Percentiles rank a stretch among this genome's conserved stretches.
Evolutionary conservation across 1,140 invertebrate species (phyloP).

Genomic region (Ctenoplectra terminalis): DNA sequence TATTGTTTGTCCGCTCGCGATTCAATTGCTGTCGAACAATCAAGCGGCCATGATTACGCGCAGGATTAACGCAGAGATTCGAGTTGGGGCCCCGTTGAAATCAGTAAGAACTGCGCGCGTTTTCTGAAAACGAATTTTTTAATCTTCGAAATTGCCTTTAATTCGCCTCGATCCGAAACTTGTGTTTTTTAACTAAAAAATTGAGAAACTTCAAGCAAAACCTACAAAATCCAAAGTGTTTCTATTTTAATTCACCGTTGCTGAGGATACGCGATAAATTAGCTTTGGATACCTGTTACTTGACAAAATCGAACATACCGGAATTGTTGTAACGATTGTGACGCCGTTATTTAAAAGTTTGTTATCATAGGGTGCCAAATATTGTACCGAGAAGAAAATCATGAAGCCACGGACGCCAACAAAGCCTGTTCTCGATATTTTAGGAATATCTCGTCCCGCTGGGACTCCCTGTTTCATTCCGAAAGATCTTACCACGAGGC

Average conservation of each 20-base stretch:
- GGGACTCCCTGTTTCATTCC: slow-evolving; percentile 56
- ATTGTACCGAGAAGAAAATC: neutral
- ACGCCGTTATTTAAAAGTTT: neutral
- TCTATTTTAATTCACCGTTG: neutral
- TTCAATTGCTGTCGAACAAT: slow-evolving; percentile 34
- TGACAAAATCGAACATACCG: too few relatives aligned
- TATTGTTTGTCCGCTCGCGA: slow-evolving; percentile 10
- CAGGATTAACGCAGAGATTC: neutral
- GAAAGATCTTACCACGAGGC: slow-evolving; percentile 54
- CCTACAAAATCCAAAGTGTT: neutral
- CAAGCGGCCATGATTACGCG: neutral
- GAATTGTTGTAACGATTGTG: neutral
- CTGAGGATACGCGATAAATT: too few relatives aligned
- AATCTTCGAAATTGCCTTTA: slow-evolving; percentile 27
- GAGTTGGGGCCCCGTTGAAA: neutral
- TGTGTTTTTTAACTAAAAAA: neutral
- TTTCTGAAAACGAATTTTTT: neutral
- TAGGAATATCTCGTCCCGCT: slow-evolving; percentile 29
- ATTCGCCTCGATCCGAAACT: neutral
- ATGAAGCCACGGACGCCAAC: neutral
- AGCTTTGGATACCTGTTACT: too few relatives aligned
- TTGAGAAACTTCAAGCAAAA: neutral
- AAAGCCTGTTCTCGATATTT: slow-evolving; percentile 43
- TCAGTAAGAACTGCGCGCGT: neutral
- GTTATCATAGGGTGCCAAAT: neutral